Conservation (phyloP, 2,797 vertebrate species). For the Octomys mimax region DNA sequence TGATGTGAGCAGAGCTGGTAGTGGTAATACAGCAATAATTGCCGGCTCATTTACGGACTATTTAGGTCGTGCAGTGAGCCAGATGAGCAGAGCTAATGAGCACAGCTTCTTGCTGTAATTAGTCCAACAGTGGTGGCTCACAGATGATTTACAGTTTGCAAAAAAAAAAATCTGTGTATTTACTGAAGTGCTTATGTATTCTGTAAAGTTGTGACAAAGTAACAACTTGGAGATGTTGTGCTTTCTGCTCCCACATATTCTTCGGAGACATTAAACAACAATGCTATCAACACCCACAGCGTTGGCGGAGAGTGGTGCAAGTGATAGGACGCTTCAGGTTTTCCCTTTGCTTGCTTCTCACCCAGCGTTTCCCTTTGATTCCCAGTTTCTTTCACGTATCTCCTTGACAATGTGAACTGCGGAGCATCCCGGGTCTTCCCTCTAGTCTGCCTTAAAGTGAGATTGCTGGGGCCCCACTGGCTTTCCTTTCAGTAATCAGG, state of each 20-base stretch:
- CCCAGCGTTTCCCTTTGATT: background rate
- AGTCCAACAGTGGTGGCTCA: conserved; percentile 94
- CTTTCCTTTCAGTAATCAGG: background rate
- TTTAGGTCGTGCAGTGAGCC: conserved; percentile 96
- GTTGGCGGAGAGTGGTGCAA: conserved; percentile 53
- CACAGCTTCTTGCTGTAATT: conserved; percentile 97
- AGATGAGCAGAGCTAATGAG: conserved; percentile 97
- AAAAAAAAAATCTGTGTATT: conserved; percentile 88
- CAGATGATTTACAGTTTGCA: conserved; percentile 94
- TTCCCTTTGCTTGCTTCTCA: conserved; percentile 32
- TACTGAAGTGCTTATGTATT: conserved; percentile 88
- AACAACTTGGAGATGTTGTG: conserved; percentile 84
- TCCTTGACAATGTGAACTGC: conserved; percentile 34
- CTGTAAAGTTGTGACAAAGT: conserved; percentile 84
- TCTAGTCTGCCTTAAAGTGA: background rate
- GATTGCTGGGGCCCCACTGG: background rate
- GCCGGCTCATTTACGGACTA: conserved; percentile 96
- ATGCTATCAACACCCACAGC: conserved; percentile 76
- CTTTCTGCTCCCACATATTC: conserved; percentile 83
- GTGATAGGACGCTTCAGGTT: conserved; percentile 63
- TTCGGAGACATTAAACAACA: conserved; percentile 80
- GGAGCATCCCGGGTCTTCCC: background rate
- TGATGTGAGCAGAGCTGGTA: conserved; percentile 92
- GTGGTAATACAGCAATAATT: conserved; percentile 95
- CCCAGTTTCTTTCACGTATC: conserved; percentile 47